Base-by-base conservation (phyloP, 1,140 invertebrate species). In the Cydia fagiglandana region DNA sequence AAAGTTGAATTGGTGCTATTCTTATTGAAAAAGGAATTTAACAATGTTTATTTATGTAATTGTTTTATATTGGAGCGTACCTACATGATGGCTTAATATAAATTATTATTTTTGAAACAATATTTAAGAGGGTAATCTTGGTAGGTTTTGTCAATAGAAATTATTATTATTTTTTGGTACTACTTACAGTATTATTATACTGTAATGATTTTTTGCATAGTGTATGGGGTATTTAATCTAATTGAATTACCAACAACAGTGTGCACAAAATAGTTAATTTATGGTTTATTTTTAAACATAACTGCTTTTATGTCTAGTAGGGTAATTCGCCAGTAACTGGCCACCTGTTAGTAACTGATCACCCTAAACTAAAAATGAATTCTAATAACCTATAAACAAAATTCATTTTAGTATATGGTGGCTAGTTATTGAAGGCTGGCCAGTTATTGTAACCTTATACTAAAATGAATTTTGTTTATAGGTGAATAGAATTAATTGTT, bases 1-100 rank as follows among this genome's bases (percentile, higher is more conserved):
- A 61, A 82, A 77, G 75, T 79, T 81, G 50, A 77, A 85, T 85
- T 84, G 85, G 86, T 88, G 86, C 86, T 88, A 85, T 84, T 81
- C 85, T 83, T 82, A 81, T 79, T 77, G 70, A 77, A 79, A 79
- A 64, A 70, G 77, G 34, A 45, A 41, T 17, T 34, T 70, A 70
- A 70, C 64, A 68, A 17, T 41, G 15, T 70, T 70, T 45, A 70
- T 70, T 34, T 70, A 45, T 20, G 15, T 38, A 70, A 41, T 70
- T 68, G 28, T 70, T 68, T 68, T 34, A 34, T 38, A 68, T 68
- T 68, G 24, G 1, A 34, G 41, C 45, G 66, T 34, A 34, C 30
- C 2, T 70, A 38, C 34, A 38, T 70, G 66, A 10, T 38, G 15
- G 66, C n/a, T n/a, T 41, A 38, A 41, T 34, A n/a, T 66, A 70